Evolutionary conservation across 2,888 invertebrate genomes (phyloP), one percentile per base, ranked within the genome.

Genomic region (Dynastes hyllus): DNA sequence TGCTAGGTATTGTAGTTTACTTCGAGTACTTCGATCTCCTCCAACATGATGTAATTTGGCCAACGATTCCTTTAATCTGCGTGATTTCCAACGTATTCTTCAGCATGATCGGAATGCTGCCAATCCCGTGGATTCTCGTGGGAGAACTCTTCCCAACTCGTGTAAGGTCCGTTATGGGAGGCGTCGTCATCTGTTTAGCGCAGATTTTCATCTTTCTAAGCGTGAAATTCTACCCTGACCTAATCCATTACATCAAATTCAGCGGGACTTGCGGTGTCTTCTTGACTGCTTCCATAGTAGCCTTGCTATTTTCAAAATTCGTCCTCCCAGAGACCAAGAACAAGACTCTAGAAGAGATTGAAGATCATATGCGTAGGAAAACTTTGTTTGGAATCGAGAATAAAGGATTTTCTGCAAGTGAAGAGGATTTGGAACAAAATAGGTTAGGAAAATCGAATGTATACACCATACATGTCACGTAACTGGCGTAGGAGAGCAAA

Each of bases 111-210:
- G 94, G 94, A 0, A 94, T 93, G 87, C 87, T 94, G 0, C 94
- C 94, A 32, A 89, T 95, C 3, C 94, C 94, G 0, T 94, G 94
- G 94, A 92, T 94, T 40, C 92, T 95, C 92, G 94, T 93, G 0
- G 94, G 94, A 1, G 94, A 94, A 84, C 86, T 94, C 63, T 94
- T 94, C 83, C 94, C 94, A 1, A 90, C 94, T 81, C 91, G 92
- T 78, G 93, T 93, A 1, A 89, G 94, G 82, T 93, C 94, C 0
- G 91, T 93, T 0, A 92, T 94, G 91, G 92, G 93, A 0, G 94
- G 94, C 0, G 88, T 94, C 0, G 94, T 94, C 0, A 92, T 94
- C 0, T 93, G 94, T 78, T 91, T 94, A 73, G 94, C 93, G 0
- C 94, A 95, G 83, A 87, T 93, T 2, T 90, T 94, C 13, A 93